Conservation (phyloP, 2,113 vertebrate species). For the Grantiella picta region DNA sequence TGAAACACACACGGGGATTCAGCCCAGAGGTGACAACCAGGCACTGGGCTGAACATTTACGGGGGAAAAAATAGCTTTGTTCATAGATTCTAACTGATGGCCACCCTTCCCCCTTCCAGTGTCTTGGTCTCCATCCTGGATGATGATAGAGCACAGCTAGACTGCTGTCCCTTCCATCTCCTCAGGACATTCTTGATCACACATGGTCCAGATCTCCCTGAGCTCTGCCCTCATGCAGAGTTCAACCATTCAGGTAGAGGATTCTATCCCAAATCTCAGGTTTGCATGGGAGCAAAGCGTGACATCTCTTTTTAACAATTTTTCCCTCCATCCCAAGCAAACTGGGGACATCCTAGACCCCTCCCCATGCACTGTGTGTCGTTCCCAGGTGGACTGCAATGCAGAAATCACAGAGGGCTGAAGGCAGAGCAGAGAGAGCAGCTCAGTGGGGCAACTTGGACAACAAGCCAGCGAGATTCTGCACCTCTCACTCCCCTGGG, state of each 20-base stretch:
- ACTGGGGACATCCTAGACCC: accelerated
- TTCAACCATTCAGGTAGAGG: neutral
- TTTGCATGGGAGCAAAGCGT: neutral
- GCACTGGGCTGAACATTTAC: neutral
- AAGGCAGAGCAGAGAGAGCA: neutral
- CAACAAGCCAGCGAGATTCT: neutral
- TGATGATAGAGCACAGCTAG: accelerated
- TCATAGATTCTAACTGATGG: neutral
- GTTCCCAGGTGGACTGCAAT: neutral
- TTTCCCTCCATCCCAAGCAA: neutral
- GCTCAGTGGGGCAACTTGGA: neutral
- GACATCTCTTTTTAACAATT: neutral
- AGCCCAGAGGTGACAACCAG: neutral
- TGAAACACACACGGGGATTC: neutral
- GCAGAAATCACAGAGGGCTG: neutral
- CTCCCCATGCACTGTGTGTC: too few species aligned
- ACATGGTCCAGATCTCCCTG: neutral
- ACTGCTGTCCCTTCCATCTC: neutral
- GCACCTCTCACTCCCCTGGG: neutral
- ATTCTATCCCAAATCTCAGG: neutral
- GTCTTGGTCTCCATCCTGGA: neutral
- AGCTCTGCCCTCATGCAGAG: neutral
- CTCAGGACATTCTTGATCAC: neutral
- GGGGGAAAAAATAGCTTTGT: neutral
- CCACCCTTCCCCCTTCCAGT: neutral